Evolutionary conservation across 1,140 invertebrate genomes (phyloP).

Genomic region (Sitobion miscanthi): DNA sequence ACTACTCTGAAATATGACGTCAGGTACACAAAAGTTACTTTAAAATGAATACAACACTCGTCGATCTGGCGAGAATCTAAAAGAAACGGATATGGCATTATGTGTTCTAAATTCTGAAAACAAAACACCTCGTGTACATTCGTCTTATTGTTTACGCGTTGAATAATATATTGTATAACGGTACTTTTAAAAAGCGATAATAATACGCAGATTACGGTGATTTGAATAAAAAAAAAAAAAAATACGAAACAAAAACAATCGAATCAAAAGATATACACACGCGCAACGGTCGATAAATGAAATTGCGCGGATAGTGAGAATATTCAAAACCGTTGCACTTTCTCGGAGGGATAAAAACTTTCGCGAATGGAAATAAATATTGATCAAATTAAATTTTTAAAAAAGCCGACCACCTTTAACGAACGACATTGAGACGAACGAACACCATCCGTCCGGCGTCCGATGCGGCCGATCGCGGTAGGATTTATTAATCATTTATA

Average conservation of each 20-base stretch:
- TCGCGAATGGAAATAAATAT: too few species aligned
- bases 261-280: too few species aligned
- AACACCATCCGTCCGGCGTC: neutral
- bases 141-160: neutral
- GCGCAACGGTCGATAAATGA: too few species aligned
- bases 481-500: neutral
- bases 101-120: neutral
- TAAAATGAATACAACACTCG: neutral
- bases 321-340: neutral
- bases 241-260: too few species aligned
- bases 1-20: too few species aligned
- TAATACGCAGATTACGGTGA: too few species aligned
- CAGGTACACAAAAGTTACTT: neutral
- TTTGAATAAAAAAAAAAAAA: too few species aligned
- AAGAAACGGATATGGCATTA: neutral
- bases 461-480: too few species aligned
- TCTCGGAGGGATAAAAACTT: too few species aligned
- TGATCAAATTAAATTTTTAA: neutral
- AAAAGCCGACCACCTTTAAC: neutral
- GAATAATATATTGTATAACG: neutral
- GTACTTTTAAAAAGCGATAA: too few species aligned
- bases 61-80: too few species aligned
- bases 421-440: neutral
- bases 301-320: too few species aligned
- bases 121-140: neutral